These are phyloP conservation scores for Taenioides sp. DNA, from an alignment of 2,797 vertebrate genomes.

Conservation along the genomic window DNA sequence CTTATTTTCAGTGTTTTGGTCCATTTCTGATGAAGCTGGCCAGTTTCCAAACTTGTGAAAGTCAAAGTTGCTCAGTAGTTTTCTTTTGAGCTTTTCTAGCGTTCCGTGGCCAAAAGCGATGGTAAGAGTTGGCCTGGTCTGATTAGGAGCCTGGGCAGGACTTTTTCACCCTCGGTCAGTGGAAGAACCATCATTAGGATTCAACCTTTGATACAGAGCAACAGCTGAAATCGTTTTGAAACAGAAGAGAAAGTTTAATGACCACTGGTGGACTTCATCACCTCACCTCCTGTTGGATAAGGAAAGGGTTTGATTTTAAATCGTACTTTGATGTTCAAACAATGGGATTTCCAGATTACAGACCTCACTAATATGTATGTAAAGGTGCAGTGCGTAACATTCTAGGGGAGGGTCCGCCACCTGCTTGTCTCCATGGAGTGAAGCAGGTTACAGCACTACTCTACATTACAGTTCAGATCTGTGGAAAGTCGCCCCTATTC, in stretches of 20 bases:
- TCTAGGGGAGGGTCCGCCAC: too few species aligned
- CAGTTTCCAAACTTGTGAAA: constrained; percentile 64
- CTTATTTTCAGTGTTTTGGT: constrained; percentile 37
- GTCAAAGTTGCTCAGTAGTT: constrained; percentile 52
- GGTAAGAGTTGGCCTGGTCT: constrained; percentile 23
- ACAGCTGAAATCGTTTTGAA: constrained; percentile 35
- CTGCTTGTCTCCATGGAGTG: too few species aligned
- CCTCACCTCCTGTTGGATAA: not conserved
- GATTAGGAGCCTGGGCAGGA: constrained; percentile 46
- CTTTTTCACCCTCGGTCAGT: constrained; percentile 53
- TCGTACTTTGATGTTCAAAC: not conserved
- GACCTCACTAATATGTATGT: not conserved
- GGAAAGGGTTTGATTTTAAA: not conserved
- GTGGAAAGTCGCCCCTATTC: too few species aligned
- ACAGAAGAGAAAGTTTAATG: constrained; percentile 28
- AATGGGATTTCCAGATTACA: not conserved
- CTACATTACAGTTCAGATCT: too few species aligned
- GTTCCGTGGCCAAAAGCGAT: constrained; percentile 52
- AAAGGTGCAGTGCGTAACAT: too few species aligned
- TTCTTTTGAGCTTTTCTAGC: constrained; percentile 53
- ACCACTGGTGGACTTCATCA: constrained; percentile 11
- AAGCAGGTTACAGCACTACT: too few species aligned
- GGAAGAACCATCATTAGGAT: constrained; percentile 47
- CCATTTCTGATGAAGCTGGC: constrained; percentile 70
- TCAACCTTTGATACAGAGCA: constrained; percentile 28